Evolutionary conservation across 2,113 vertebrate species (phyloP).

Genomic region (Ceyx melanurus): DNA sequence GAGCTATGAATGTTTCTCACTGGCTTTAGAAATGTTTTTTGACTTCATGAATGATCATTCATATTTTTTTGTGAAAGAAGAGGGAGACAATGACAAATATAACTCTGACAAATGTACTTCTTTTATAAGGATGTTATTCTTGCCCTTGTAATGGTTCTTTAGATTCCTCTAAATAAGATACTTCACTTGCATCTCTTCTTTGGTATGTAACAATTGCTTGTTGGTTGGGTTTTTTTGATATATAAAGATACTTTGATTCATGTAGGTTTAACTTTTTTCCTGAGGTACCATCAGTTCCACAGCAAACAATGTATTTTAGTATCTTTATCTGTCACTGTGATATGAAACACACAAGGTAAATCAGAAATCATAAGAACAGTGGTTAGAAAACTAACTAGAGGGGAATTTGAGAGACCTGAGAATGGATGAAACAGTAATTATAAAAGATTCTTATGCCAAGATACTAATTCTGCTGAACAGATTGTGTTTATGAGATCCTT

Average conservation of each 20-base stretch:
- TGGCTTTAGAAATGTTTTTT: conserved; percentile 10
- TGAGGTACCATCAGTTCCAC: background rate
- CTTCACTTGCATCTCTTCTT: background rate
- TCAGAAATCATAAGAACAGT: background rate
- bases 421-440: background rate
- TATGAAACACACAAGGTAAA: background rate
- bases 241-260: background rate
- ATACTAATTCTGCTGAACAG: background rate
- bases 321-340: background rate
- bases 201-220: background rate
- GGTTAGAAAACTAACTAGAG: background rate
- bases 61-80: conserved; percentile 48
- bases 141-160: background rate
- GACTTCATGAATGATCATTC: conserved; percentile 46
- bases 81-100: background rate
- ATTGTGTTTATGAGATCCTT: background rate
- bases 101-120: background rate
- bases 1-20: conserved; percentile 45
- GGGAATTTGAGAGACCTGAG: background rate
- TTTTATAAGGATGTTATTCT: background rate
- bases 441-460: background rate
- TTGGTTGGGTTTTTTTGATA: background rate
- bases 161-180: background rate
- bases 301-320: background rate
- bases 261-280: background rate